Evolutionary conservation across 23 tunicate species (phyloP).

Genomic region (Halocynthia aurantium): DNA sequence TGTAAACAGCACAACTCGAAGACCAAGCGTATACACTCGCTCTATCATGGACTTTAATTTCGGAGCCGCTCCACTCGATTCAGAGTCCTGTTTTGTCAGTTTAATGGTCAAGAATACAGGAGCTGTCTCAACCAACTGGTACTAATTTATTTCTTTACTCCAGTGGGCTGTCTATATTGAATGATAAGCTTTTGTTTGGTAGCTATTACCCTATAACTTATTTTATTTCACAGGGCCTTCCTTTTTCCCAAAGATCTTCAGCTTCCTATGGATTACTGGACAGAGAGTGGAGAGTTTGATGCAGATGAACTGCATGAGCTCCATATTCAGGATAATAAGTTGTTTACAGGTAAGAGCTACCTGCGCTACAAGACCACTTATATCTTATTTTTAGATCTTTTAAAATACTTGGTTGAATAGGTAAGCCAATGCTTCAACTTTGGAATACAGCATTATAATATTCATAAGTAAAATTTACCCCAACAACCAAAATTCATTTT

Average conservation of each 20-base stretch:
- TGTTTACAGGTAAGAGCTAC: conserved; percentile 50
- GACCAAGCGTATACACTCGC: conserved; percentile 66
- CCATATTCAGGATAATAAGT: conserved; percentile 79
- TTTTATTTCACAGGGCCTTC: conserved; percentile 51
- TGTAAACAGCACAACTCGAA: conserved; percentile 45
- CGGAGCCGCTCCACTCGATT: conserved; percentile 79
- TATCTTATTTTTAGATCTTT: too few species aligned
- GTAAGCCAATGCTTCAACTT: too few species aligned
- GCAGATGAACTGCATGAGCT: conserved; percentile 78
- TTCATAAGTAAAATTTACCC: too few species aligned
- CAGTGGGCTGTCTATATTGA: neutral
- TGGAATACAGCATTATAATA: too few species aligned
- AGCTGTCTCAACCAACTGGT: conserved; percentile 68
- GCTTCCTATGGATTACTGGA: conserved; percentile 81
- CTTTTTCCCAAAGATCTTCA: conserved; percentile 86
- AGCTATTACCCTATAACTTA: neutral
- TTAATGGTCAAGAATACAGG: conserved; percentile 79
- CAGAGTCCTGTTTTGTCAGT: conserved; percentile 65
- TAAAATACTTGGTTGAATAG: too few species aligned
- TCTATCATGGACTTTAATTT: conserved; percentile 89
- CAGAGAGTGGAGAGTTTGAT: conserved; percentile 70
- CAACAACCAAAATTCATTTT: too few species aligned
- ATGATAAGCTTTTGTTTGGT: neutral
- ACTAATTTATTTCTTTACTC: neutral
- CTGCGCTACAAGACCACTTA: too few species aligned